Evolutionary conservation across 2,888 invertebrate species (phyloP).

Genomic region (Ormyrus pomaceus): DNA sequence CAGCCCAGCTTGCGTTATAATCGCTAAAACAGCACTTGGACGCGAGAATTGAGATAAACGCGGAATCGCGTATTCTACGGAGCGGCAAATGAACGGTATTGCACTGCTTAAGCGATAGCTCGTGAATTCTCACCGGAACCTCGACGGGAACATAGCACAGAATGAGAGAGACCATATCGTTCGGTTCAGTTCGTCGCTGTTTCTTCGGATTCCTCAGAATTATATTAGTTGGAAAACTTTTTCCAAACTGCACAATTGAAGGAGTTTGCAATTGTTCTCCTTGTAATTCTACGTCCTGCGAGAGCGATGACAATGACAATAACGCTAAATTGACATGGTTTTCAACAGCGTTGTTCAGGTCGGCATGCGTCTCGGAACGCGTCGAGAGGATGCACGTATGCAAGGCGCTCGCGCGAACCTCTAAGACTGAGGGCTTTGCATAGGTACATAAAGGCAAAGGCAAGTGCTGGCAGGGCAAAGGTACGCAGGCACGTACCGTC

Average conservation of each 20-base stretch:
- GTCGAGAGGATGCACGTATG: slow-evolving; percentile 42
- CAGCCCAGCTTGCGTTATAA: slow-evolving; percentile 22
- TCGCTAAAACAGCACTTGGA: slow-evolving; percentile 41
- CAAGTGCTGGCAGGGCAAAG: not conserved
- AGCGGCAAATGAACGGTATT: slow-evolving; percentile 32
- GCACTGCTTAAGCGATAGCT: slow-evolving; percentile 17
- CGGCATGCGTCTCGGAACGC: not conserved
- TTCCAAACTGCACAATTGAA: too few relatives aligned
- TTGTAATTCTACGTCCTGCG: too few relatives aligned
- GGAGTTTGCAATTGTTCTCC: too few relatives aligned
- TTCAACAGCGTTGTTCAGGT: too few relatives aligned
- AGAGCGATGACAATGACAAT: too few relatives aligned
- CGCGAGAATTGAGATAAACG: slow-evolving; percentile 35
- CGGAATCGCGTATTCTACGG: slow-evolving; percentile 29
- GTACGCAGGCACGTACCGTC: not conserved
- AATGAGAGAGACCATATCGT: not conserved
- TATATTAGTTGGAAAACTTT: too few relatives aligned
- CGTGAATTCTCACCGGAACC: slow-evolving; percentile 8
- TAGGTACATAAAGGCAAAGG: not conserved
- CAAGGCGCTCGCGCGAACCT: not conserved
- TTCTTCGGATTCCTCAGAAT: too few relatives aligned
- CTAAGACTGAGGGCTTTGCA: slow-evolving; percentile 20
- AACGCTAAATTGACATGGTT: too few relatives aligned
- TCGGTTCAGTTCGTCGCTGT: not conserved
- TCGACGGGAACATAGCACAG: not conserved